A percentile compares a stretch with the other conserved stretches of the same genome.
phyloP scores from a whole-genome alignment of 1,140 invertebrate genomes.

The Drosophila eugracilis region DNA sequence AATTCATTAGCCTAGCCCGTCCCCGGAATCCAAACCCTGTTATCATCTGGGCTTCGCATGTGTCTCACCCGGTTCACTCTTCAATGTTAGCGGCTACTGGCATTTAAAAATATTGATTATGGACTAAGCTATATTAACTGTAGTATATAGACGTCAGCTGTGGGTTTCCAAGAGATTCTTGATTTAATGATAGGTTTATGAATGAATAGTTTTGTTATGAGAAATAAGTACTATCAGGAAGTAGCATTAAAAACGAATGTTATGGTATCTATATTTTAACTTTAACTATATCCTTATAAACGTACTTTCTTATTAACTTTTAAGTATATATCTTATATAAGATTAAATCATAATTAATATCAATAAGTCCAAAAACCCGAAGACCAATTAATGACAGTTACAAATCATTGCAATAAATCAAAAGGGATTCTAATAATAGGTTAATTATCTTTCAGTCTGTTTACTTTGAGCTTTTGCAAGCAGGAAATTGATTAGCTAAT shows the following conservation, averaged over 20 bases:
- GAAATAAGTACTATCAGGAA: too few relatives aligned
- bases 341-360: too few relatives aligned
- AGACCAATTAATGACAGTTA: background rate
- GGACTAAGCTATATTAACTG: background rate
- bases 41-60: slow-evolving; percentile 25
- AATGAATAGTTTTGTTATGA: background rate
- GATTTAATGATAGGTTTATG: background rate
- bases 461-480: slow-evolving; percentile 13
- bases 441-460: slow-evolving; percentile 7
- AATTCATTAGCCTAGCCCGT: slow-evolving; percentile 21
- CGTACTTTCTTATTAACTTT: too few relatives aligned
- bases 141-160: too few relatives aligned
- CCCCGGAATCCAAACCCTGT: background rate
- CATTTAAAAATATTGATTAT: background rate
- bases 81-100: slow-evolving; percentile 12
- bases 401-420: background rate
- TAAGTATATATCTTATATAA: too few relatives aligned
- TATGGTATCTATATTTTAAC: too few relatives aligned
- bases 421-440: slow-evolving; percentile 4
- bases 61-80: slow-evolving; percentile 13
- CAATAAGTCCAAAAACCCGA: too few relatives aligned
- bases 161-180: background rate
- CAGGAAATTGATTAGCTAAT: slow-evolving; percentile 65
- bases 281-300: too few relatives aligned
- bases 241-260: too few relatives aligned